Base-by-base conservation (phyloP, 2,797 vertebrate genomes). In the Peromyscus eremicus region DNA sequence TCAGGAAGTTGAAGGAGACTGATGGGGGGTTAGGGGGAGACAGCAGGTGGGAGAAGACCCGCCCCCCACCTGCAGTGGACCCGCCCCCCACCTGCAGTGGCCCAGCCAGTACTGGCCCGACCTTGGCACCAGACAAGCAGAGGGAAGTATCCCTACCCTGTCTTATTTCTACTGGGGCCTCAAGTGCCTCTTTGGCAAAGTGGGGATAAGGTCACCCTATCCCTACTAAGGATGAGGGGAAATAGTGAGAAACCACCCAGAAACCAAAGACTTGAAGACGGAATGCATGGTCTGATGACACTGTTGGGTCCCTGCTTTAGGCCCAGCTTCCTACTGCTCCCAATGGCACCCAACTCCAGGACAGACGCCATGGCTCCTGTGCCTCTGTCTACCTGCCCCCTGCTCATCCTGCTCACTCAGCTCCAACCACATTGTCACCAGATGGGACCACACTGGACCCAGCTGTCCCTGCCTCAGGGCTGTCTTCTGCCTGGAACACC, bases 341-440 rank as follows among this genome's bases (percentile, higher is more conserved):
- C 2, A 16, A 1, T 27, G 7, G 71, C 79, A 21, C 34, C 7
- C 23, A 0, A 1, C 43, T 71, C 34, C 13, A 1, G 0, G 17
- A 52, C 29, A 34, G 68, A 7, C 46, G 34, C 85, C 6, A 37
- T 3, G 23, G 25, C 1, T 14, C 32, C 46, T 1, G 55, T 4
- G 64, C 21, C 4, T 49, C 23, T 16, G 2, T 5, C 34, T 62
- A 21, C 40, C 60, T 68, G 68, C 43, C 11, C 1, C 49, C 13
- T 3, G 0, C 23, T 43, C 40, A 49, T 5, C 32, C 14, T 9
- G 32, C 34, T 43, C 12, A 0, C 60, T 46, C 1, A 2, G 55
- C 73, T 32, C n/a, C 25, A 23, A n/a, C 32, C n/a, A 0, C 0
- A 0, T n/a, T 34, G 71, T 40, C 27, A 40, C 80, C 80, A 2